Percentiles rank a stretch among this genome's conserved stretches.
phyloP scores from a whole-genome alignment of 2,113 vertebrate genomes.

The Pseudois nayaur region DNA sequence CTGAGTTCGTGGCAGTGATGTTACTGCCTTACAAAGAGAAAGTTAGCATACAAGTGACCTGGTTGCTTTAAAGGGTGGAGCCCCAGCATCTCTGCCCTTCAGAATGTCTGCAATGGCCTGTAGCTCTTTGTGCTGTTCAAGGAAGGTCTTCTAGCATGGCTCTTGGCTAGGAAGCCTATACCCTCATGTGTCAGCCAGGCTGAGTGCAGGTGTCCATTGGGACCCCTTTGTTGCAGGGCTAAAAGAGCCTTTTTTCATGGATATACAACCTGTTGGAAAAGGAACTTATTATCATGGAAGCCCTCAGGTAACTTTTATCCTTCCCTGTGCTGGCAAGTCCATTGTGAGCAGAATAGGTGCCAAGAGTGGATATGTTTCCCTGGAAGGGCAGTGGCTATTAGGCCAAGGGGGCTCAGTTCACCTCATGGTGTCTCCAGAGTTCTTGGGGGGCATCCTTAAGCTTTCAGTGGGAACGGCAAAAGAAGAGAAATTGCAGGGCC shows the following conservation, averaged over 20 bases:
- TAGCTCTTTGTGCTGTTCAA: neutral
- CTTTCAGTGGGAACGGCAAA: neutral
- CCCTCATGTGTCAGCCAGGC: neutral
- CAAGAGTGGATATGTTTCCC: neutral
- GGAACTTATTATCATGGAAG: neutral
- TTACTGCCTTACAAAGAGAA: neutral
- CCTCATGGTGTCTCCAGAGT: neutral
- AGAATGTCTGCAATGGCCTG: neutral
- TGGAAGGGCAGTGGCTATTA: neutral
- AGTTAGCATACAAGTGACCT: neutral
- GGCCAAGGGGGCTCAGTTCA: neutral
- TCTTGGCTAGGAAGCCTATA: neutral
- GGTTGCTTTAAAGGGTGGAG: neutral
- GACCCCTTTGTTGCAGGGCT: neutral
- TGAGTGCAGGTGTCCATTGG: neutral
- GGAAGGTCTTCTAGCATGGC: neutral
- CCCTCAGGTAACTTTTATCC: neutral
- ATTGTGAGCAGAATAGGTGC: neutral
- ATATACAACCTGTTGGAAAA: neutral
- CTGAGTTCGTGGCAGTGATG: rapidly evolving
- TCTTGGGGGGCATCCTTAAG: neutral
- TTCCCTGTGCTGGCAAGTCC: neutral
- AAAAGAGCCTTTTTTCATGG: neutral
- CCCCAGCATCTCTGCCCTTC: neutral
- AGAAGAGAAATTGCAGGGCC: neutral